Percentiles rank a stretch among this genome's conserved stretches.
phyloP scores from a whole-genome alignment of 2,888 invertebrate genomes.

The Prosopocoilus inquinatus region DNA sequence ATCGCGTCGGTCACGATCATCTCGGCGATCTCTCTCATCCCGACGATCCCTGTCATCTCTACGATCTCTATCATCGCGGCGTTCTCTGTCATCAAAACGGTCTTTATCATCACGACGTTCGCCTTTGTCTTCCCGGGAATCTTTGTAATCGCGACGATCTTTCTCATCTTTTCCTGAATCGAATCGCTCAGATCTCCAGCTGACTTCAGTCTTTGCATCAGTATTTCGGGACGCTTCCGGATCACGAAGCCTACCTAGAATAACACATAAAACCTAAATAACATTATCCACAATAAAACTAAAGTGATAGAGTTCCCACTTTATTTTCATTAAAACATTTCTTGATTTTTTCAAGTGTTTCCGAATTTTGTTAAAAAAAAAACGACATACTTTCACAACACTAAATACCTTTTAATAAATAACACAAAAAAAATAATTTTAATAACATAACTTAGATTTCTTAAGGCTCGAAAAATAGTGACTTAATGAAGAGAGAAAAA shows the following conservation, averaged over 20 bases:
- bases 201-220: background rate
- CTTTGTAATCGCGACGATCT: slow-evolving; percentile 23
- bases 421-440: too few species aligned
- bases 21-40: slow-evolving; percentile 19
- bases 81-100: too few species aligned
- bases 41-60: slow-evolving; percentile 21
- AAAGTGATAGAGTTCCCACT: background rate
- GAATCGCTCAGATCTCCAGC: slow-evolving; percentile 10
- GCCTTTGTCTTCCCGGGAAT: slow-evolving; percentile 19
- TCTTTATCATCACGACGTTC: slow-evolving; percentile 11
- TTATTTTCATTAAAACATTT: too few species aligned
- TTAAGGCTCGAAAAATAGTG: too few species aligned
- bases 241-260: slow-evolving; percentile 7
- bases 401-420: too few species aligned
- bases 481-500: too few species aligned
- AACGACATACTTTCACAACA: too few species aligned
- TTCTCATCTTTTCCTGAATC: slow-evolving; percentile 20
- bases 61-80: slow-evolving; percentile 13
- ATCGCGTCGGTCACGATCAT: slow-evolving; percentile 21
- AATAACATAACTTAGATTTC: too few species aligned
- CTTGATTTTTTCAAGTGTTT: too few species aligned
- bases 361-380: too few species aligned
- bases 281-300: background rate
- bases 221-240: slow-evolving; percentile 3
- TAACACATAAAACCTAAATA: background rate